Conservation (phyloP, 2,797 vertebrate species). For the Anas bernieri region DNA sequence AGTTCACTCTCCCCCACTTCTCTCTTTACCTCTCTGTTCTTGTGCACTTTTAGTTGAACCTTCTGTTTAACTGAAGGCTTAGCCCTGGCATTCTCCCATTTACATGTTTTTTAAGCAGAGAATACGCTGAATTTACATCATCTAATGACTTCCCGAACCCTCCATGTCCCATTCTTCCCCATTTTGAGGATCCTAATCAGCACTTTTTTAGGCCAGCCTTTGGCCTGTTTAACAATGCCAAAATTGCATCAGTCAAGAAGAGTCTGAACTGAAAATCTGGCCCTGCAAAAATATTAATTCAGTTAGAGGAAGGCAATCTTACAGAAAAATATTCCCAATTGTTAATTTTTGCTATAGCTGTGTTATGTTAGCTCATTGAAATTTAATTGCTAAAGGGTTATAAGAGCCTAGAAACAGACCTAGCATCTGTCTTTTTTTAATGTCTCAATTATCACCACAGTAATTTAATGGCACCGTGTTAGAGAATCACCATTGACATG, state of each 20-base stretch:
- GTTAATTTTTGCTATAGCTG: constrained; percentile 68
- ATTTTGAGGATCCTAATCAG: neutral
- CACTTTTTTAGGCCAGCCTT: neutral
- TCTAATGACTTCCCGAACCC: neutral
- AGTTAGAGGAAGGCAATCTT: neutral
- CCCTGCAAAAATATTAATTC: neutral
- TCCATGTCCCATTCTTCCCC: neutral
- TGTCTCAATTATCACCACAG: constrained; percentile 76
- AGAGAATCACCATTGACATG: constrained; percentile 70
- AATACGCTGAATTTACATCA: neutral
- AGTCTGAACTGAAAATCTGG: neutral
- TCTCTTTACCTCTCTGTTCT: neutral
- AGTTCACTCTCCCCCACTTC: accelerated
- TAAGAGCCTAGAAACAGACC: constrained; percentile 69
- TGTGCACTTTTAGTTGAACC: neutral
- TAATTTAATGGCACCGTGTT: constrained; percentile 75
- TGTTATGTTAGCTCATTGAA: constrained; percentile 74
- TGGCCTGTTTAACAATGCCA: neutral
- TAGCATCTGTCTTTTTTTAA: constrained; percentile 78
- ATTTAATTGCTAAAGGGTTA: constrained; percentile 77
- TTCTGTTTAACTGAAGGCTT: neutral
- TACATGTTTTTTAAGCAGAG: neutral
- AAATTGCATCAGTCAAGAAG: neutral
- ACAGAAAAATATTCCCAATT: constrained; percentile 57
- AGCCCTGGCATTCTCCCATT: neutral